phyloP scores from a whole-genome alignment of 2,888 invertebrate species.

The Matsumyia berberina region DNA sequence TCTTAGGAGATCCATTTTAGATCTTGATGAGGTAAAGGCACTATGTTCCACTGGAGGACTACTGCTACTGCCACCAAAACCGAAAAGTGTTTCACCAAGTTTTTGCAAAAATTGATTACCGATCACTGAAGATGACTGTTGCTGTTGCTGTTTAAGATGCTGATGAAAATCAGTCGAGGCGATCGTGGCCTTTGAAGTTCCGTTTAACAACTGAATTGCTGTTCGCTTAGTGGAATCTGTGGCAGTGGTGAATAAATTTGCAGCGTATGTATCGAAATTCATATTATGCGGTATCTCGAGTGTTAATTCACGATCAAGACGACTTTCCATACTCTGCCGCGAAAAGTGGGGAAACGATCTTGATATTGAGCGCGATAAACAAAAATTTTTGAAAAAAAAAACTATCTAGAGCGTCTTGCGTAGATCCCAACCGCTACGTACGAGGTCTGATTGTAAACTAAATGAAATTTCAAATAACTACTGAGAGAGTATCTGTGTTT shows the following conservation, averaged over 20 bases:
- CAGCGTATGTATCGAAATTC: conserved; percentile 82
- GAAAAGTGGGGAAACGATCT: conserved; percentile 55
- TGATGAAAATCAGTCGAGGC: conserved; percentile 42
- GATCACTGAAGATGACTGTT: conserved; percentile 45
- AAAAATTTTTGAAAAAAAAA: conserved; percentile 7
- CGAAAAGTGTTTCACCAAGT: conserved; percentile 81
- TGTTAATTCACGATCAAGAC: conserved; percentile 81
- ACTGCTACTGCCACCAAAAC: conserved; percentile 77
- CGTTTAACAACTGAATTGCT: conserved; percentile 49
- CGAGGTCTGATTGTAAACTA: conserved; percentile 71
- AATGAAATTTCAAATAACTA: conserved; percentile 52
- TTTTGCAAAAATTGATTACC: conserved; percentile 80
- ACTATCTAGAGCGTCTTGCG: conserved; percentile 31
- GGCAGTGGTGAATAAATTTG: conserved; percentile 52
- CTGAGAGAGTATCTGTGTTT: conserved; percentile 49
- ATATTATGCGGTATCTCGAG: conserved; percentile 82
- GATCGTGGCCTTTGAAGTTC: conserved; percentile 53
- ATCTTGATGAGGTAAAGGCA: conserved; percentile 21
- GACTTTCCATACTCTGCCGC: conserved; percentile 79
- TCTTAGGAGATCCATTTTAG: conserved; percentile 79
- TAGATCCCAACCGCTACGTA: conserved; percentile 47
- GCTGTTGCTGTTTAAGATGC: too few species aligned
- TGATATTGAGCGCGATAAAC: conserved; percentile 33
- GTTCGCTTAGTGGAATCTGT: conserved; percentile 22
- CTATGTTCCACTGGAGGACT: conserved; percentile 11